Evolutionary conservation across 2,113 vertebrate species (phyloP).

Genomic region (Lycaon pictus): DNA sequence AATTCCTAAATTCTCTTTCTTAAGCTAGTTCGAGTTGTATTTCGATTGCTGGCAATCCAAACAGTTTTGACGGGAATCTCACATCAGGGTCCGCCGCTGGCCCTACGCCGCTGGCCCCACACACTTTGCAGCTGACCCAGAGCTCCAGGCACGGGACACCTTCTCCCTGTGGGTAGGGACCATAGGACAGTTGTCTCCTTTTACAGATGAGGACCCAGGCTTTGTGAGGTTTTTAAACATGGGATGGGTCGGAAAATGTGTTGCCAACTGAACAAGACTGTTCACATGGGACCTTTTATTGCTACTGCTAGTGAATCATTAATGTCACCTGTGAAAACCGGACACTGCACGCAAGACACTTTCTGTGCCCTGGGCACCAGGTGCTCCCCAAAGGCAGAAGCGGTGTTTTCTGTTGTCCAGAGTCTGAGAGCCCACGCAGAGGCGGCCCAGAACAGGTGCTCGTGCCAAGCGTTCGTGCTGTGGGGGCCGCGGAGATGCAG

Average conservation of each 20-base stretch:
- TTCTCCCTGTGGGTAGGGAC: not conserved
- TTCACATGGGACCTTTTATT: not conserved
- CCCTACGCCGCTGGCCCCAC: accelerated
- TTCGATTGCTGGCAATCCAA: accelerated
- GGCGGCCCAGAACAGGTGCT: not conserved
- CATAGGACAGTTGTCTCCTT: not conserved
- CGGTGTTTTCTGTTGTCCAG: not conserved
- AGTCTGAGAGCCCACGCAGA: accelerated
- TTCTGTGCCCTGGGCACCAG: accelerated
- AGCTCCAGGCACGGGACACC: not conserved
- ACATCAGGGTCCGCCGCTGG: accelerated
- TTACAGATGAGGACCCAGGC: not conserved
- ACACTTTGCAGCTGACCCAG: not conserved
- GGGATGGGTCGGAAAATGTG: not conserved
- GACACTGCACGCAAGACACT: not conserved
- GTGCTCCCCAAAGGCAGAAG: not conserved
- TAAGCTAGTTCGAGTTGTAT: accelerated
- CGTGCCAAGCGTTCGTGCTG: accelerated
- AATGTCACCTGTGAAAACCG: not conserved
- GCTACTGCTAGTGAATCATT: not conserved
- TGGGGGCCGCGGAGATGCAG: too few relatives aligned
- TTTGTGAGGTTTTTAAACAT: not conserved
- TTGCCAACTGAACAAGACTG: not conserved
- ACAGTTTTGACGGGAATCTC: accelerated
- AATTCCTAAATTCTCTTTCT: not conserved